These are phyloP conservation scores for Ptychoptera albimana DNA, from an alignment of 2,888 invertebrate species.

Conservation along the genomic window DNA sequence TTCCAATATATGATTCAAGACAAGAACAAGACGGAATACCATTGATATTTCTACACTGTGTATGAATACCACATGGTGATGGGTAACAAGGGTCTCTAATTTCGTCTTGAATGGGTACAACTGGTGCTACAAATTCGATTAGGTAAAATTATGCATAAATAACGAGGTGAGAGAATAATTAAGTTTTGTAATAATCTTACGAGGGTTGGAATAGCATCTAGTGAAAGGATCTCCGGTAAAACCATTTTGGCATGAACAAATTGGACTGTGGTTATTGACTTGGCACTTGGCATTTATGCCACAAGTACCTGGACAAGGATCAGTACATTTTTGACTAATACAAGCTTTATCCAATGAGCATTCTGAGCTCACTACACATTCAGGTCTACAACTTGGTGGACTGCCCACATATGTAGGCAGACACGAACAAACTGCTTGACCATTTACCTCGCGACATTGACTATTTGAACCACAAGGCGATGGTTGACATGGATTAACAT, in stretches of 20 bases:
- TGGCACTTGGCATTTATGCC: conserved; percentile 51
- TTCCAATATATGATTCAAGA: conserved; percentile 50
- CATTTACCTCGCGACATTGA: conserved; percentile 42
- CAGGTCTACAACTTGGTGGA: conserved; percentile 56
- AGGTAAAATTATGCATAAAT: neutral
- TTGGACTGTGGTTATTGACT: conserved; percentile 61
- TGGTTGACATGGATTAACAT: conserved; percentile 37
- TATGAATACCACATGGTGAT: conserved; percentile 62
- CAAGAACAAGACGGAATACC: conserved; percentile 47
- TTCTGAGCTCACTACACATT: conserved; percentile 48
- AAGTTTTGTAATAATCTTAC: conserved; percentile 23
- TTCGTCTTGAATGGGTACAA: conserved; percentile 17
- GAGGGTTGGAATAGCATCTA: conserved; percentile 36
- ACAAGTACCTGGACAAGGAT: conserved; percentile 46
- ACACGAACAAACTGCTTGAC: conserved; percentile 45
- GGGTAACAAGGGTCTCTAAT: conserved; percentile 50
- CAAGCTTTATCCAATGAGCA: conserved; percentile 46
- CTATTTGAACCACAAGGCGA: conserved; percentile 53
- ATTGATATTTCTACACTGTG: conserved; percentile 40
- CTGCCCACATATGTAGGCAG: conserved; percentile 40
- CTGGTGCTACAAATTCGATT: conserved; percentile 7
- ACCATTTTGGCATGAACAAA: conserved; percentile 53
- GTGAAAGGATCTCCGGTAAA: conserved; percentile 64
- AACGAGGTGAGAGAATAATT: neutral
- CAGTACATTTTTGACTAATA: conserved; percentile 44